Conservation (phyloP, 2,113 vertebrate genomes). For the Zapus hudsonius region DNA sequence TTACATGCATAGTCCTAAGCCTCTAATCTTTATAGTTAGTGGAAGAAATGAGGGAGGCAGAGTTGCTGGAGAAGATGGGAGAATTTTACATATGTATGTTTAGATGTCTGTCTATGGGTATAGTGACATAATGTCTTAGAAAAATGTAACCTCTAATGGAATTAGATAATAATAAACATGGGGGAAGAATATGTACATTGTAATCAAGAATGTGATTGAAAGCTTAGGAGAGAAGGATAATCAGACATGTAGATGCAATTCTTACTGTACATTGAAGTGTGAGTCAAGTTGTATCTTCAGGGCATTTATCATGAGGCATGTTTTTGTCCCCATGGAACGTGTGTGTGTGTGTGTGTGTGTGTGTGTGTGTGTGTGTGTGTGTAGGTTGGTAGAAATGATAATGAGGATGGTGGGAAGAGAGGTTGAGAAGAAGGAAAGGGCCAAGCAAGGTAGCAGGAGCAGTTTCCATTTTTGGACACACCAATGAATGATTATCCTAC, state of each 20-base stretch:
- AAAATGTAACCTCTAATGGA: slow-evolving; percentile 28
- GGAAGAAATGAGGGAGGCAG: not conserved
- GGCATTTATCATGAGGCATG: slow-evolving; percentile 61
- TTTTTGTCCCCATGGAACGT: slow-evolving; percentile 31
- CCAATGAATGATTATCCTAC: slow-evolving; percentile 69
- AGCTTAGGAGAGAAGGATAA: slow-evolving; percentile 71
- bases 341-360: slow-evolving; percentile 9
- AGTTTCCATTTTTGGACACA: slow-evolving; percentile 69
- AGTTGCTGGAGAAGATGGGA: not conserved
- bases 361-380: not conserved
- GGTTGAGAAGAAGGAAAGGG: slow-evolving; percentile 47
- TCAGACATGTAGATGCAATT: slow-evolving; percentile 61
- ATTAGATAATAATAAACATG: slow-evolving; percentile 50
- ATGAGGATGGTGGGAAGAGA: not conserved
- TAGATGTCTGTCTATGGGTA: too few relatives aligned
- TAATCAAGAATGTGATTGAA: slow-evolving; percentile 71
- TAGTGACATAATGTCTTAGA: slow-evolving; percentile 27
- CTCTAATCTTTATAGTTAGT: not conserved
- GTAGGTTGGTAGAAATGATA: not conserved
- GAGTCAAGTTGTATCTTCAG: slow-evolving; percentile 62
- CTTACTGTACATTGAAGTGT: slow-evolving; percentile 50
- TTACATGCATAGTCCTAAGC: not conserved
- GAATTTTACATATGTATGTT: not conserved
- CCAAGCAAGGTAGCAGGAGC: slow-evolving; percentile 56
- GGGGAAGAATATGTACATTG: slow-evolving; percentile 76